phyloP scores from a whole-genome alignment of 2,888 invertebrate genomes.

The Herminia tarsipennalis region DNA sequence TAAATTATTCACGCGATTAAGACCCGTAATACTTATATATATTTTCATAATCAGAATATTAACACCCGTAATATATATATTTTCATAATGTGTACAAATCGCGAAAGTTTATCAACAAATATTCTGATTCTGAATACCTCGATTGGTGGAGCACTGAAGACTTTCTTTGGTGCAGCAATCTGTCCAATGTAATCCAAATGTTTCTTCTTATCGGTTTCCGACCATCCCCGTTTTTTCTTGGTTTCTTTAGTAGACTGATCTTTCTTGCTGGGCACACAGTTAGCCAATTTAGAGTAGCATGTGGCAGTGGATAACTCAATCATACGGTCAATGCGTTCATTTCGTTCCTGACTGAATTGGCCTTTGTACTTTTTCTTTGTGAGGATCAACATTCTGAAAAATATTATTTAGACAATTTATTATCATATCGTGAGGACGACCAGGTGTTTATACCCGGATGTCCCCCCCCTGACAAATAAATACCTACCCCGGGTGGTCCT shows the following conservation, averaged over 20 bases:
- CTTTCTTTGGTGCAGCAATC: constrained; percentile 63
- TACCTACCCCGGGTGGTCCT: too few species aligned
- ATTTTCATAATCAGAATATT: too few species aligned
- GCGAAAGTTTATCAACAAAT: too few species aligned
- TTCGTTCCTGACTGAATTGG: constrained; percentile 59
- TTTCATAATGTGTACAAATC: too few species aligned
- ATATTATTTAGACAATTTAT: too few species aligned
- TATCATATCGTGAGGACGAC: too few species aligned
- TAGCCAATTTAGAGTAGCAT: constrained; percentile 70
- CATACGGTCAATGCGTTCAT: constrained; percentile 68
- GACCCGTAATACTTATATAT: too few species aligned
- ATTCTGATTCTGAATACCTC: too few species aligned
- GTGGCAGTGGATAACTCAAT: constrained; percentile 72
- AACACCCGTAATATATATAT: too few species aligned
- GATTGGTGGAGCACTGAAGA: constrained; percentile 51
- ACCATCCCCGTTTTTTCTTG: constrained; percentile 71
- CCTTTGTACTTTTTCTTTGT: constrained; percentile 65
- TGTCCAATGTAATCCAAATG: constrained; percentile 76
- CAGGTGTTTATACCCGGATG: too few species aligned
- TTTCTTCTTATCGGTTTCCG: constrained; percentile 76
- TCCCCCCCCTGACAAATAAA: too few species aligned
- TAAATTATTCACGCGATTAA: too few species aligned
- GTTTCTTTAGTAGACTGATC: constrained; percentile 61
- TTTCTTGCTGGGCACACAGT: constrained; percentile 67
- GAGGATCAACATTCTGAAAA: constrained; percentile 63